Base-by-base conservation (phyloP, 2,113 vertebrate species). In the Phaethornis superciliosus region DNA sequence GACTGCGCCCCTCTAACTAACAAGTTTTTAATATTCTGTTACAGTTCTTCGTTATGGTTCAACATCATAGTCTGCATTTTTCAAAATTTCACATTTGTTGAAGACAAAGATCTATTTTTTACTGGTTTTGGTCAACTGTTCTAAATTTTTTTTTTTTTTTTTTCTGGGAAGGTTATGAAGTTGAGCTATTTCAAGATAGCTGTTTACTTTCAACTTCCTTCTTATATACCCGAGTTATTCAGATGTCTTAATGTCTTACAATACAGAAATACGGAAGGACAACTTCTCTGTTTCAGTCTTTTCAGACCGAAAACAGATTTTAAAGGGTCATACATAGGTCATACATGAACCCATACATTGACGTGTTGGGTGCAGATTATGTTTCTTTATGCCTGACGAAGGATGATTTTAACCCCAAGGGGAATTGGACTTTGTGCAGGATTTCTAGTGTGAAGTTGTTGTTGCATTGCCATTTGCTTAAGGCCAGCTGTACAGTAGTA, bases 11-110 rank as follows among this genome's bases (percentile, higher is more conserved):
- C 10, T 54, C 17, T 78, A n/a, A 27, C 49, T 65, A 47, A 46
- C 7, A 7, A 28, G 2, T 1, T 47, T 11, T 56, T 23, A 10
- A 6, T 56, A 0, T 28, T 26, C n/a, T 59, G 15, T 42, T 71
- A 10, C 6, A 64, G 5, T 69, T 88, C 19, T 69, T 85, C n/a
- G 24, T 1, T 64, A 9, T 60, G 6, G 4, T 44, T 72, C 22
- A 30, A 76, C 81, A 59, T 10, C 6, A 8, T 22, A 2, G 14
- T 27, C 21, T 44, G 40, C 9, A 5, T 71, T 76, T 76, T 24
- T 40, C 21, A 14, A 27, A 64, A 13, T 76, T 85, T 22, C 44
- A n/a, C 8, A 5, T 42, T 23, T 51, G 24, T 69, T 85, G 15
- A 47, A 56, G 58, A 24, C 6, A 33, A 28, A 75, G 21, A 37